Base-by-base conservation (phyloP, 1,140 invertebrate genomes). In the Halotydeus destructor region DNA sequence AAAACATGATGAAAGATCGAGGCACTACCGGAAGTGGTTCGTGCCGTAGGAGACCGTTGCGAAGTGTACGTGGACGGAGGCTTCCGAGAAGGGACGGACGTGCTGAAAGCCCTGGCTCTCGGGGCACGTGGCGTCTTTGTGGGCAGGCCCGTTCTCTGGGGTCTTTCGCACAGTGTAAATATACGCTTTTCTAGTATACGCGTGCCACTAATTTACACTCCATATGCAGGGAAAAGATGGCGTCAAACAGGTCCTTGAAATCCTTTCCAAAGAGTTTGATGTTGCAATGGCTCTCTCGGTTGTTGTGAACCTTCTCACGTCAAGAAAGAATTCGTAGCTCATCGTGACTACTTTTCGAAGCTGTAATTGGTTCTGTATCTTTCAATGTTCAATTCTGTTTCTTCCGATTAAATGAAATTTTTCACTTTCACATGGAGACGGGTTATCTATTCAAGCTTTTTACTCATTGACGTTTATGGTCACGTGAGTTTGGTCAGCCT, bases 1-100 rank as follows among this genome's bases (percentile, higher is more conserved):
- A n/a, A n/a, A n/a, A n/a, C n/a, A n/a, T n/a, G n/a, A n/a, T n/a
- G n/a, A n/a, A n/a, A 84, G 74, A 84, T 91, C 50, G 83, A 91
- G 62, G 84, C 68, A 1, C 61, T 93, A 23, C 71, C 77, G 0
- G 81, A 84, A 64, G 70, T 94, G 35, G 71, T 75, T 0, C 62
- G 69, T 49, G 78, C 76, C 5, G 77, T 89, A 3, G 48, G 67
- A 62, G 67, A 72, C 28, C 68, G 71, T 54, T 60, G 76, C 11
- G 77, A 85, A 54, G 64, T 93, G 21, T 89, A 81, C 60, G 53
- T 93, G 46, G 88, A 93, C 57, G 83, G 86, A 4, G 86, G 88
- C 11, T 64, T 93, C 2, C 67, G 68, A 12, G 70, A 73, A 52
- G 88, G 85, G 11, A 78, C 76, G 24, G 84, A 93, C 60, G 71